phyloP scores from a whole-genome alignment of 2,113 vertebrate species.

The Sylvia atricapilla region DNA sequence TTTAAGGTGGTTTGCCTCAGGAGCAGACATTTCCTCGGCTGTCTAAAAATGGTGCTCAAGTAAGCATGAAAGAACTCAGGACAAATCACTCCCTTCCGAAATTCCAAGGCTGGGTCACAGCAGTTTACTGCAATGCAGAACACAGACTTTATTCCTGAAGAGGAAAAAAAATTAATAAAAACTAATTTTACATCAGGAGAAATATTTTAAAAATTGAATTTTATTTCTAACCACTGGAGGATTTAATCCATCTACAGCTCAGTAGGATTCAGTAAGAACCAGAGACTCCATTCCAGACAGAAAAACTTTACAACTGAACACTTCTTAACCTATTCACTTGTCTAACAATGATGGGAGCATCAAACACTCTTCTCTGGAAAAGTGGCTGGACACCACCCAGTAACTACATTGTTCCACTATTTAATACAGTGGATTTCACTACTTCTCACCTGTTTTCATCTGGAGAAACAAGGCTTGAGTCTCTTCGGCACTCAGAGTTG shows the following conservation, averaged over 20 bases:
- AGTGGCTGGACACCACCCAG: background rate
- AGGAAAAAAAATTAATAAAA: slow-evolving; percentile 2
- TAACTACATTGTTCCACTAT: background rate
- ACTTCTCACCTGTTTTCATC: background rate
- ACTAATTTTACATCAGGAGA: background rate
- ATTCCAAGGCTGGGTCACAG: background rate
- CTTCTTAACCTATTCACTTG: background rate
- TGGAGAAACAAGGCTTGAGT: background rate
- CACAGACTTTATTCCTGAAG: slow-evolving; percentile 30
- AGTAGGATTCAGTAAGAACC: background rate
- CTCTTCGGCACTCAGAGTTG: background rate
- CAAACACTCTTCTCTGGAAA: background rate
- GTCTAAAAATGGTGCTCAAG: background rate
- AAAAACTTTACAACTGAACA: background rate
- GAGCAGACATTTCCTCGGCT: background rate
- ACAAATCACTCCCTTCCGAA: background rate
- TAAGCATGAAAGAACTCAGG: background rate
- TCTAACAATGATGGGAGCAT: background rate
- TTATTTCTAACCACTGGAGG: background rate
- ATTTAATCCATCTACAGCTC: background rate
- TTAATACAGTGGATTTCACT: background rate
- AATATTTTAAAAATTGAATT: background rate
- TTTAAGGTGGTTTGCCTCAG: background rate
- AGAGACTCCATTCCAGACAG: background rate
- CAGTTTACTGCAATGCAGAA: slow-evolving; percentile 32